Base-by-base conservation (phyloP, 2,797 vertebrate species). In the Anniella stebbinsi region DNA sequence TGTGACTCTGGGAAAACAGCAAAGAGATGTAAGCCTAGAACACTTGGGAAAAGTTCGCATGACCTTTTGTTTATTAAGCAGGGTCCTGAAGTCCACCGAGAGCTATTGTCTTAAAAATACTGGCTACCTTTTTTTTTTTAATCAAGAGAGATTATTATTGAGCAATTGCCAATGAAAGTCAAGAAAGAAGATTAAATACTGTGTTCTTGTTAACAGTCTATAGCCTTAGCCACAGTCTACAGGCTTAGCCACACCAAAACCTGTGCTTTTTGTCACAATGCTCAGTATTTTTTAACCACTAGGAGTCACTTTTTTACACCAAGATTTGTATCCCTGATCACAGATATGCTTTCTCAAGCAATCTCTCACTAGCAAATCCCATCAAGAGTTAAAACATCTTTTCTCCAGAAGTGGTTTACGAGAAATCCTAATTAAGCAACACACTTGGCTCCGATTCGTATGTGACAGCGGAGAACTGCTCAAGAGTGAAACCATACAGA, bases 91-190 rank as follows among this genome's bases (percentile, higher is more conserved):
- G 57, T 84, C 93, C 88, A 60, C 1, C 30, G 66, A 87, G 86
- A 86, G 78, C 78, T 60, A 69, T 69, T 80, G 7, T 18, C 73
- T 73, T 84, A 93, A 87, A 94, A 87, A 93, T 72, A 67, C 88
- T 87, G 76, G 89, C 91, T 87, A 93, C 93, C 93, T n/a, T 45
- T 21, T 33, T 48, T 70, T n/a, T 10, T 33, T 48, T 88, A 93
- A 94, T 95, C 92, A 87, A n/a, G 86, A 90, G 83, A 91, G 89
- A 95, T 54, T 91, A 90, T 84, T 38, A 83, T 23, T 85, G 88
- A 85, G 87, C 89, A 85, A 83, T 84, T 92, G 91, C 89, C 86
- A 91, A 87, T 81, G 87, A 84, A 85, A 48, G 90, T 87, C 87
- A n/a, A 69, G 69, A 10, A 51, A 51, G 23, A 82, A 82, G 80